Conservation (phyloP, 1,140 invertebrate species). For the Daktulosphaira vitifoliae region DNA sequence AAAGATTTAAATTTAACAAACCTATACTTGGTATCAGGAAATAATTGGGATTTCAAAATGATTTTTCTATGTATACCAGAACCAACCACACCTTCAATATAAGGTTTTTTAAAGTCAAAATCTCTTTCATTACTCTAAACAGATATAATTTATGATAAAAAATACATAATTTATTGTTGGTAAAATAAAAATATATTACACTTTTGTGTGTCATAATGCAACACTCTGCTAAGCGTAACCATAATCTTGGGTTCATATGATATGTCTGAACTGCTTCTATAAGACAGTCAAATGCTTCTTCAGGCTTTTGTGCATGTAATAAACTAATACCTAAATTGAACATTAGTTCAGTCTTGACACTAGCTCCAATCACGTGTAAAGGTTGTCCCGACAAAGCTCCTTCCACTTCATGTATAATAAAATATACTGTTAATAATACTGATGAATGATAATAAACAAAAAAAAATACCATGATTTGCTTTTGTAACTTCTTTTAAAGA, state of each 20-base stretch:
- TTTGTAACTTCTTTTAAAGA: conserved; percentile 47
- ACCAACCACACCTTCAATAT: conserved; percentile 55
- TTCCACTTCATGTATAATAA: conserved; percentile 39
- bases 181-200: conserved; percentile 44
- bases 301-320: conserved; percentile 67
- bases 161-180: not conserved
- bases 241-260: conserved; percentile 79
- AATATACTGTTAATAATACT: conserved; percentile 1
- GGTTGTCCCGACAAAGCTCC: conserved; percentile 47
- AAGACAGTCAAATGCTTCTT: conserved; percentile 83
- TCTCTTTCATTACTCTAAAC: conserved; percentile 56
- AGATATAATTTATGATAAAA: conserved; percentile 30
- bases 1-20: conserved; percentile 37
- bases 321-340: conserved; percentile 86
- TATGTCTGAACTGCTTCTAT: conserved; percentile 77
- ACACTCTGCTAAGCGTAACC: conserved; percentile 88
- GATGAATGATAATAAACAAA: conserved; percentile 1
- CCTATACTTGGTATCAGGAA: conserved; percentile 51
- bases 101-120: conserved; percentile 56
- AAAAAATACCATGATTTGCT: conserved; percentile 42
- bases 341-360: conserved; percentile 69
- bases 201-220: conserved; percentile 65
- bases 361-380: conserved; percentile 52
- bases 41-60: conserved; percentile 50
- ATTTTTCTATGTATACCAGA: conserved; percentile 57